phyloP scores from a whole-genome alignment of 2,797 vertebrate genomes.

The Amniataba percoides region DNA sequence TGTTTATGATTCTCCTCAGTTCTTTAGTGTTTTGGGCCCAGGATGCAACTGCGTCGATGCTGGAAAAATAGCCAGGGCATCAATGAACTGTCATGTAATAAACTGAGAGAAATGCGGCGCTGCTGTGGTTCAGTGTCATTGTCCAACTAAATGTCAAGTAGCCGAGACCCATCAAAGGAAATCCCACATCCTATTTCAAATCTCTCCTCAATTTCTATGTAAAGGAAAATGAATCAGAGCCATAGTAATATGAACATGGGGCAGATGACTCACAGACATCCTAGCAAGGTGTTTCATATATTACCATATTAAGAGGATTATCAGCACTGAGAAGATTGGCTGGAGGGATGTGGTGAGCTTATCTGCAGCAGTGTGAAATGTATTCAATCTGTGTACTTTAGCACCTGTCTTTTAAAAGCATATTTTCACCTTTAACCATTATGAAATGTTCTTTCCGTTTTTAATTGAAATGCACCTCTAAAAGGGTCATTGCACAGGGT shows the following conservation, averaged over 20 bases:
- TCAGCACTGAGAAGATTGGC: conserved; percentile 67
- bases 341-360: conserved; percentile 48
- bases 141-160: conserved; percentile 47
- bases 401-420: conserved; percentile 60
- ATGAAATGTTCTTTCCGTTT: conserved; percentile 52
- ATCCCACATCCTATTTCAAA: conserved; percentile 62
- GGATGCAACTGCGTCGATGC: conserved; percentile 12
- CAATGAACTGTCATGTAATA: conserved; percentile 18
- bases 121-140: neutral
- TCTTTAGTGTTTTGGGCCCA: conserved; percentile 52
- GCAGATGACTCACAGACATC: conserved; percentile 68
- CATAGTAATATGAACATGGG: conserved; percentile 48
- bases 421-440: conserved; percentile 55
- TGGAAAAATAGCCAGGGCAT: conserved; percentile 28
- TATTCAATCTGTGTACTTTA: conserved; percentile 43
- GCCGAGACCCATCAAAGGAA: conserved; percentile 44
- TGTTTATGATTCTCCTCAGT: conserved; percentile 66
- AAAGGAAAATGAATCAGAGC: conserved; percentile 49
- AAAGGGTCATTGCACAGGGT: conserved; percentile 63
- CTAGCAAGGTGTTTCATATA: conserved; percentile 72
- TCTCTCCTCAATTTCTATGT: conserved; percentile 48
- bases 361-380: conserved; percentile 54
- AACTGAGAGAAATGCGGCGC: neutral
- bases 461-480: conserved; percentile 68
- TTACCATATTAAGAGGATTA: conserved; percentile 83